Base-by-base conservation (phyloP, 2,797 vertebrate species). In the Petrocephalus sullivani region DNA sequence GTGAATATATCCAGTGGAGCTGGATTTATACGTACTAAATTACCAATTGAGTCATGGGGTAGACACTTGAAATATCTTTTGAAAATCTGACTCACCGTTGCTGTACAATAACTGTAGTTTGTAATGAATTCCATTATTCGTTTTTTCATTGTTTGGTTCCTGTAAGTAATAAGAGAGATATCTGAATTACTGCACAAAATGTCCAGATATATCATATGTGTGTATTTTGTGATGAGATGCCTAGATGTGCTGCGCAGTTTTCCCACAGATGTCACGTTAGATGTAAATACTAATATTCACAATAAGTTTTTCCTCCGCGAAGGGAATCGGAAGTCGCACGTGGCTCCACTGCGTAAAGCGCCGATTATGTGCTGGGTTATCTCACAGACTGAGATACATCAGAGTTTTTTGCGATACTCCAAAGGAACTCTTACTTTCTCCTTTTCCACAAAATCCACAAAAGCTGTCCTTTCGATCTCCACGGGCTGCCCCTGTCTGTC, bases 71-170 rank as follows among this genome's bases (percentile, higher is more conserved):
- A 46, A 46, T 46, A 46, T 46, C 41, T 46, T 46, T 46, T 2
- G 41, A 46, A 46, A 46, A 46, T 46, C 41, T 46, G 61, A 96
- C 97, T 97, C 93, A 99, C 98, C 98, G 67, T 98, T 99, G 90
- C 97, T 98, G 95, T 98, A 99, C 89, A 99, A 94, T 92, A 99
- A 94, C 95, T 99, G 98, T 86, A 99, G 97, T 92, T 97, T 98
- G 90, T 99, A 99, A 91, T 99, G 98, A 92, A 99, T 99, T 87
- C 98, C 98, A 92, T 99, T 99, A 96, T 99, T 99, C 93, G 98
- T 99, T 94, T 99, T 99, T 95, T 99, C 98, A 94, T 96, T 97
- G 88, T 96, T 97, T 91, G 98, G 97, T 93, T 99, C 98, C 98
- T 99, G 95, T 91, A 97, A 97, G 95, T 14, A 96, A 97, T 88